Evolutionary conservation across 23 tunicate genomes (phyloP).

Genomic region (Styela clava): DNA sequence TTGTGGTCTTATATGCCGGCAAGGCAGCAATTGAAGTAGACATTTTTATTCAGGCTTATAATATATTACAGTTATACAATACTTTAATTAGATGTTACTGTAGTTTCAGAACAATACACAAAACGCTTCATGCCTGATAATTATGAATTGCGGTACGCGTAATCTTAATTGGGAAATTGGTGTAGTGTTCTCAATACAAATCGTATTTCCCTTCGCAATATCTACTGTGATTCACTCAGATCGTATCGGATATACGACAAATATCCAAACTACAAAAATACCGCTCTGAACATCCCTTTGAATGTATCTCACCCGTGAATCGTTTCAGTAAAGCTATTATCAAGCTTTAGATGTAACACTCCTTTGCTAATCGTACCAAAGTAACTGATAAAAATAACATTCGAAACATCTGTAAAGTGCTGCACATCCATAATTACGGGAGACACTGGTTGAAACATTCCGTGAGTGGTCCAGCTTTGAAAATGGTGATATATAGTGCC

Average conservation of each 20-base stretch:
- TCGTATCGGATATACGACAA: too few relatives aligned
- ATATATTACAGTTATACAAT: not conserved
- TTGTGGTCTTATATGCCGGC: conserved; percentile 55
- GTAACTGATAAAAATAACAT: too few relatives aligned
- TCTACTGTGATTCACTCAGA: too few relatives aligned
- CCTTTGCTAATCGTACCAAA: too few relatives aligned
- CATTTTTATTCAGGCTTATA: conserved; percentile 39
- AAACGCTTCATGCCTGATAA: conserved; percentile 15
- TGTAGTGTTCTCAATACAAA: too few relatives aligned
- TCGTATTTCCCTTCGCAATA: too few relatives aligned
- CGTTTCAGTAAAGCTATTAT: not conserved
- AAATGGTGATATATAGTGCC: too few relatives aligned
- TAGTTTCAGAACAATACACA: not conserved
- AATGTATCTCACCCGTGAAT: not conserved
- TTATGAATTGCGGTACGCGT: conserved; percentile 3
- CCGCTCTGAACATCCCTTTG: not conserved
- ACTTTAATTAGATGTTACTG: not conserved
- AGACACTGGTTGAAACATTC: too few relatives aligned
- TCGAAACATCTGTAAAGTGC: too few relatives aligned
- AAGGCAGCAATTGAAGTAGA: conserved; percentile 75
- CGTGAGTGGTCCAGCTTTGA: too few relatives aligned
- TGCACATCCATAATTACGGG: too few relatives aligned
- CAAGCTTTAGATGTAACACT: too few relatives aligned
- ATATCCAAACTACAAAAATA: not conserved
- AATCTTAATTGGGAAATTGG: not conserved